These are phyloP conservation scores for Amphiprion percula DNA, from an alignment of 2,113 vertebrate genomes.

Conservation along the genomic window DNA sequence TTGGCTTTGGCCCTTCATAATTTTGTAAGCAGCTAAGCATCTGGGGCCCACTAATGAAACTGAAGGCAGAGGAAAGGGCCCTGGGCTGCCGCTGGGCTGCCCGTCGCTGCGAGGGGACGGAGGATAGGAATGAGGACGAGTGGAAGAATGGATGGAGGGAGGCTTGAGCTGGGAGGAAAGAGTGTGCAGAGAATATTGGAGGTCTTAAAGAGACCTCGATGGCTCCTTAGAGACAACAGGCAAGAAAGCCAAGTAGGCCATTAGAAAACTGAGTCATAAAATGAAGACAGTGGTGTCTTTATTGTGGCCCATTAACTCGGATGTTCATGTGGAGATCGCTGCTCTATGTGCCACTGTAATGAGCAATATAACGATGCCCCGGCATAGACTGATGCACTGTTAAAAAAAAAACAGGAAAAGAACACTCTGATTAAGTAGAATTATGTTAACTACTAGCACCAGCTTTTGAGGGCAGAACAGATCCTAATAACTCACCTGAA, in stretches of 20 bases:
- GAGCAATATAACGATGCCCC: slow-evolving; percentile 73
- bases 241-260: slow-evolving; percentile 82
- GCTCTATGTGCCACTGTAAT: slow-evolving; percentile 76
- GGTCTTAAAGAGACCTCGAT: slow-evolving; percentile 78
- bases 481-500: slow-evolving; percentile 19
- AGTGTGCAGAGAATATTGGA: slow-evolving; percentile 75
- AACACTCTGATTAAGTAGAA: slow-evolving; percentile 63
- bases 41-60: slow-evolving; percentile 86
- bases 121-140: slow-evolving; percentile 51
- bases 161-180: slow-evolving; percentile 65
- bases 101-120: slow-evolving; percentile 63
- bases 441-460: slow-evolving; percentile 64
- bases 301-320: slow-evolving; percentile 82
- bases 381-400: slow-evolving; percentile 68
- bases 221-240: slow-evolving; percentile 74
- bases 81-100: slow-evolving; percentile 61
- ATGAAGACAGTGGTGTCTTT: slow-evolving; percentile 83
- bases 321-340: slow-evolving; percentile 77
- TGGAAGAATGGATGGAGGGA: slow-evolving; percentile 72
- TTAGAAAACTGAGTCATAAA: slow-evolving; percentile 83
- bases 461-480: slow-evolving; percentile 32
- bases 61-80: slow-evolving; percentile 77
- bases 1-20: slow-evolving; percentile 85
- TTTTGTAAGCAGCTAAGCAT: slow-evolving; percentile 86
- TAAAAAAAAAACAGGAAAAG: slow-evolving; percentile 18